These are phyloP conservation scores for Dreissena polymorpha DNA, from an alignment of 1,140 invertebrate species.

Conservation along the genomic window DNA sequence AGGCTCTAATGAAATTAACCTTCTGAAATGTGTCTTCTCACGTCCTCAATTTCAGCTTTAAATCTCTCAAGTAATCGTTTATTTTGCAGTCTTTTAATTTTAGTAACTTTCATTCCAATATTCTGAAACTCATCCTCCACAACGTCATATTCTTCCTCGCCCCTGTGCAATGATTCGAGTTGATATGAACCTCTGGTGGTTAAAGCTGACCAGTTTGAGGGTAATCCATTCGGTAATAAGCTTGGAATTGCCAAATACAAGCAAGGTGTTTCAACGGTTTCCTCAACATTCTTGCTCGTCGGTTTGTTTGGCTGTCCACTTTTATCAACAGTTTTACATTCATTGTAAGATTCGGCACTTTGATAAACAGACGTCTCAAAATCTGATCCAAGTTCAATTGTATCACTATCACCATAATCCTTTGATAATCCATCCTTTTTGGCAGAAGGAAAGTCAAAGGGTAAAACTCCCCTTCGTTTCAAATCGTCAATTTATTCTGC, in stretches of 20 bases:
- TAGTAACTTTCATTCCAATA: constrained; percentile 62
- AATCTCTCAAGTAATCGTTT: constrained; percentile 61
- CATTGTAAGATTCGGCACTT: constrained; percentile 1
- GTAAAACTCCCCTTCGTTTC: constrained; percentile 32
- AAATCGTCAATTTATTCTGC: constrained; percentile 32
- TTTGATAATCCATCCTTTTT: not conserved
- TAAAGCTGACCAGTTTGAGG: constrained; percentile 51
- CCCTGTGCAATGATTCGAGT: constrained; percentile 45
- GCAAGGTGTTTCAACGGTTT: not conserved
- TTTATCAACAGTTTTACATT: too few species aligned
- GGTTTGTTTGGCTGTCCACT: not conserved
- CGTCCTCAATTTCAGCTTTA: constrained; percentile 63
- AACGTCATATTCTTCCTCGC: constrained; percentile 61
- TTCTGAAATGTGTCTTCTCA: constrained; percentile 40
- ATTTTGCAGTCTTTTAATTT: constrained; percentile 67
- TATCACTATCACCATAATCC: constrained; percentile 17
- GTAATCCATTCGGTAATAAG: constrained; percentile 54
- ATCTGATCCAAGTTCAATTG: constrained; percentile 48
- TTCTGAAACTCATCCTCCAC: constrained; percentile 65
- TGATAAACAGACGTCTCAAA: constrained; percentile 31
- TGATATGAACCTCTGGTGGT: not conserved
- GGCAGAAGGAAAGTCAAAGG: constrained; percentile 18
- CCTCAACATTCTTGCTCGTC: not conserved
- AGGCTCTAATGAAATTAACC: not conserved
- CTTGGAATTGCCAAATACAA: constrained; percentile 25